Evolutionary conservation across 2,888 invertebrate species (phyloP), one percentile per base, ranked within the genome.

Genomic region (Thecophora atra): DNA sequence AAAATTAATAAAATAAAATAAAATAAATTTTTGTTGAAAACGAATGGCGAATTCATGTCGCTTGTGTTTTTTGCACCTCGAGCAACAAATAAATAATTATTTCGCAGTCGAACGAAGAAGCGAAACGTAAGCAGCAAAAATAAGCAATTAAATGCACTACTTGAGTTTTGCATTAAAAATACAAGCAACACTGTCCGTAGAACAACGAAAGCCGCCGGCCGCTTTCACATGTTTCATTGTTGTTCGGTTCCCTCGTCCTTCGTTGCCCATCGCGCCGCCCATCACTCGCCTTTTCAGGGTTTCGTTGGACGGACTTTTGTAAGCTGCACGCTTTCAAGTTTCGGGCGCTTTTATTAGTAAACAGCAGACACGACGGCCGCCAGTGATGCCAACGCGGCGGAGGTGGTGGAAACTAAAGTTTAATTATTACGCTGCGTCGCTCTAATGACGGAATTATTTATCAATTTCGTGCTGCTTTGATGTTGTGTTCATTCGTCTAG

Each of bases 381-480:
- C 54, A 54, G 56, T 54, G 30, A 24, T 42, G 47, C 47, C 11
- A 19, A 24, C 24, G 21, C 47, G 19, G 47, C 7, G 26, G 44
- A 24, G 24, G 47, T 6, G n/a, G 17, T 7, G 24, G 26, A 64
- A 64, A 21, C 15, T 64, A 47, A 47, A 47, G 24, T 47, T 64
- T 26, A 64, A 64, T 64, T 64, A 64, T 28, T 26, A 64, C 19
- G 44, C 42, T 44, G 64, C 44, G 42, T 24, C 58, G 17, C 26
- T 42, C 51, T 70, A 70, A 70, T 70, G 62, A 63, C 62, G 62
- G 51, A 70, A 70, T 70, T 70, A 70, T 70, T 70, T 70, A 63
- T 70, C 62, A 70, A 63, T 70, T 63, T 37, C 24, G n/a, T 58
- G 21, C 47, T 19, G 47, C 42, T 58, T 62, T 63, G 63, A 58